Evolutionary conservation across 2,888 invertebrate species (phyloP), one percentile per base, ranked within the genome.

Genomic region (Netelia inedita): DNA sequence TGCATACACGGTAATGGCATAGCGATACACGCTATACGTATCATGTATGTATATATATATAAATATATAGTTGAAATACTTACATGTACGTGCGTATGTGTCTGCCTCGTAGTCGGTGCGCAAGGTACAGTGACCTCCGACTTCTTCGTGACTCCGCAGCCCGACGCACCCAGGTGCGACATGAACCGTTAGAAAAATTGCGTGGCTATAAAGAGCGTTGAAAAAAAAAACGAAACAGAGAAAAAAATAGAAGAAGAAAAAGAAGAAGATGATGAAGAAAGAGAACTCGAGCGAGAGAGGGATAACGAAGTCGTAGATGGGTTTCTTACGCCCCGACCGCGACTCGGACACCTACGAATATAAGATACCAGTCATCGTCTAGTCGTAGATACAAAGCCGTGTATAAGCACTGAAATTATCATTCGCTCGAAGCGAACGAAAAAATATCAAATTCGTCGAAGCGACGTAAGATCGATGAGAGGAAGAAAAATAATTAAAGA

Each of bases 181-280:
- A 86, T 86, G 85, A 85, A 88, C 88, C 88, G 88, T 88, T 88
- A 88, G 88, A 88, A 87, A 88, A 88, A 88, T 88, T 88, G 86
- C 86, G 79, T 66, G 72, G 80, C 75, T 76, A 84, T 81, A 84
- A 83, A 79, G 75, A 79, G 66, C 35, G 81, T 71, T 73, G 53
- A 55, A 43, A 80, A 83, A 80, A 66, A 73, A 63, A 65, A 71
- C 59, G n/a, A n/a, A n/a, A n/a, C n/a, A n/a, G n/a, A 41, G 28
- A 63, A 63, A 41, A 78, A 50, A 46, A 10, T 59, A 11, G 28
- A 23, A 61, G 23, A 63, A 63, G 41, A 23, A 69, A 46, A 28
- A 53, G 21, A 11, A 14, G 41, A 66, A 50, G 78, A 50, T 53
- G 8, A 74, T 16, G 35, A 35, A 50, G 21, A 63, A 41, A 53